Percentiles rank a stretch among this genome's conserved stretches.
Evolutionary conservation across 1,140 invertebrate genomes (phyloP).

Genomic region (Aphis gossypii): DNA sequence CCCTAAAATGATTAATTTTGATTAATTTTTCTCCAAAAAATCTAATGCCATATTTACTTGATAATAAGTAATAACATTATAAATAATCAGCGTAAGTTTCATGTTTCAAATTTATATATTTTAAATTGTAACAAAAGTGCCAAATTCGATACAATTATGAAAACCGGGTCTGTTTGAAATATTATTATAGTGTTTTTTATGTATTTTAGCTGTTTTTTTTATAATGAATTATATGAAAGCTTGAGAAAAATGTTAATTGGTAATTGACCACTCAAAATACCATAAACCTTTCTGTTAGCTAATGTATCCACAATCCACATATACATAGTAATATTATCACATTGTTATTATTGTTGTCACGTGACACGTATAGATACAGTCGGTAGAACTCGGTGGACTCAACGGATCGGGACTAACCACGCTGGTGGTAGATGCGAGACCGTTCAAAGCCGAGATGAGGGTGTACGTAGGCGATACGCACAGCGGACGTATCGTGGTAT

Average conservation of each 20-base stretch:
- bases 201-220: neutral
- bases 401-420: neutral
- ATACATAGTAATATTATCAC: neutral
- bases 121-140: neutral
- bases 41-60: neutral
- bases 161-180: neutral
- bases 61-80: neutral
- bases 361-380: neutral
- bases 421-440: constrained; percentile 30
- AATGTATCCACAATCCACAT: neutral
- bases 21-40: neutral
- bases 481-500: neutral
- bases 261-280: neutral
- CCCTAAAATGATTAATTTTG: neutral
- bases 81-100: neutral
- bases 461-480: neutral
- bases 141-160: neutral
- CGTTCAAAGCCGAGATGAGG: constrained; percentile 7
- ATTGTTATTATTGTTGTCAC: neutral
- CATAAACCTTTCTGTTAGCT: neutral
- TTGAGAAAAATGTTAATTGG: neutral
- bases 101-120: neutral
- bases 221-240: neutral
- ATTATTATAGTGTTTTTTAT: neutral
- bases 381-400: neutral